Percentiles rank a stretch among this genome's conserved stretches.
These are phyloP conservation scores for Garrulus glandarius DNA, from an alignment of 2,797 vertebrate genomes.

Conservation along the genomic window DNA sequence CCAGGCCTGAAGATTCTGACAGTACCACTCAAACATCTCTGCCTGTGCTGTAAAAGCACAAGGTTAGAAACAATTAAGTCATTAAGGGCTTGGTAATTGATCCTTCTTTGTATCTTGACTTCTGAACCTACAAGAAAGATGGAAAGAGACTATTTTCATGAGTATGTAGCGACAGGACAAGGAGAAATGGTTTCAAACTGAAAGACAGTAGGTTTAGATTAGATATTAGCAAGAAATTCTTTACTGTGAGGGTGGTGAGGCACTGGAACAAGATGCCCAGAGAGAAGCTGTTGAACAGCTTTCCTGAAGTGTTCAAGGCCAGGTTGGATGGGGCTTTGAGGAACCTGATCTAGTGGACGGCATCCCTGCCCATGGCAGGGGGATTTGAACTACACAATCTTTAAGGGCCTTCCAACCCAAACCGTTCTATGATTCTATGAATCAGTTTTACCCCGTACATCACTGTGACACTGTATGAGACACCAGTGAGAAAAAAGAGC, in stretches of 20 bases:
- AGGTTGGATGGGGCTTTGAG: neutral
- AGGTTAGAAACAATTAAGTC: neutral
- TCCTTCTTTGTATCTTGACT: neutral
- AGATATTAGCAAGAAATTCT: neutral
- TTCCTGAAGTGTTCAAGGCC: neutral
- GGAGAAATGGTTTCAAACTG: neutral
- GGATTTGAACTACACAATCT: neutral
- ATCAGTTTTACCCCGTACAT: neutral
- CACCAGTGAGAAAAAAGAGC: neutral
- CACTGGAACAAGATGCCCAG: neutral
- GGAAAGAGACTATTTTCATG: neutral
- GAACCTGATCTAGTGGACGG: neutral
- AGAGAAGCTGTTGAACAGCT: neutral
- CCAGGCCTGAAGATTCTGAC: neutral
- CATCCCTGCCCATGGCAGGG: neutral
- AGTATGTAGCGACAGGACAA: neutral
- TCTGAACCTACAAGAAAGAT: neutral
- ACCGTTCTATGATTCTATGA: neutral
- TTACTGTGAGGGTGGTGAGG: neutral
- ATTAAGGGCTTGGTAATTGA: neutral
- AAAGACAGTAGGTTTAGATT: neutral
- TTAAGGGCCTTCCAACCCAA: neutral
- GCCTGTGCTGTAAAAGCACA: neutral
- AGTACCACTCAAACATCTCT: rapidly evolving
- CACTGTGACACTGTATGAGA: neutral